Conservation (phyloP, 2,797 vertebrate genomes). For the Sebastes matsubarae region DNA sequence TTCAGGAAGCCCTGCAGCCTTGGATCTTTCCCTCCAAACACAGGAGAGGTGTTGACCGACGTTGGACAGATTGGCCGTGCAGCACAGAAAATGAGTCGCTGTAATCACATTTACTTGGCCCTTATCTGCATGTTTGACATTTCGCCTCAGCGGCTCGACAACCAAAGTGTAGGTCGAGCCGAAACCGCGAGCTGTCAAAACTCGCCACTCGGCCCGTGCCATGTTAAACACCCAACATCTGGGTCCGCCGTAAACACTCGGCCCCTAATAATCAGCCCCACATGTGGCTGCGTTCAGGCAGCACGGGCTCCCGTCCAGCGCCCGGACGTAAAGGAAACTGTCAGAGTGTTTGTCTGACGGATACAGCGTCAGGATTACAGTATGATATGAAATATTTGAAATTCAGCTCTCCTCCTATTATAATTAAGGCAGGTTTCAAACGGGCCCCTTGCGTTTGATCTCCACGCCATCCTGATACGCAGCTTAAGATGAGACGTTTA, state of each 20-base stretch:
- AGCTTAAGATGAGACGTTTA: slow-evolving; percentile 71
- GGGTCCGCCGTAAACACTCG: slow-evolving; percentile 72
- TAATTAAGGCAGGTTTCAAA: slow-evolving; percentile 75
- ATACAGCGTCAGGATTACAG: slow-evolving; percentile 73
- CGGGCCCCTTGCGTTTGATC: slow-evolving; percentile 60
- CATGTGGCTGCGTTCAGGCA: slow-evolving; percentile 61
- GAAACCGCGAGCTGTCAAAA: slow-evolving; percentile 72
- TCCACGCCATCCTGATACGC: slow-evolving; percentile 47
- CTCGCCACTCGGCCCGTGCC: slow-evolving; percentile 54
- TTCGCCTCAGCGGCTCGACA: slow-evolving; percentile 53
- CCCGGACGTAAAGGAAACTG: slow-evolving; percentile 54
- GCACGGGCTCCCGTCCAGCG: slow-evolving; percentile 46
- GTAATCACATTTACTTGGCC: slow-evolving; percentile 70
- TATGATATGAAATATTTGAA: slow-evolving; percentile 77
- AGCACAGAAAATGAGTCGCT: slow-evolving; percentile 25
- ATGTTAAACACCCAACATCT: slow-evolving; percentile 79
- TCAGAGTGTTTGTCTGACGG: slow-evolving; percentile 61
- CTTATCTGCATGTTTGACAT: slow-evolving; percentile 75
- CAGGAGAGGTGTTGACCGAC: slow-evolving; percentile 58
- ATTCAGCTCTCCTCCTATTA: slow-evolving; percentile 58
- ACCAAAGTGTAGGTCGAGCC: slow-evolving; percentile 46
- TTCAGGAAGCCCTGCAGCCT: slow-evolving; percentile 63
- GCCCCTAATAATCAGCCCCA: slow-evolving; percentile 69
- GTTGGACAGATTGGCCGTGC: slow-evolving; percentile 42
- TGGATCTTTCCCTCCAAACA: slow-evolving; percentile 61